These are phyloP conservation scores for Bombus pyrosoma DNA, from an alignment of 1,140 invertebrate species.

Conservation along the genomic window DNA sequence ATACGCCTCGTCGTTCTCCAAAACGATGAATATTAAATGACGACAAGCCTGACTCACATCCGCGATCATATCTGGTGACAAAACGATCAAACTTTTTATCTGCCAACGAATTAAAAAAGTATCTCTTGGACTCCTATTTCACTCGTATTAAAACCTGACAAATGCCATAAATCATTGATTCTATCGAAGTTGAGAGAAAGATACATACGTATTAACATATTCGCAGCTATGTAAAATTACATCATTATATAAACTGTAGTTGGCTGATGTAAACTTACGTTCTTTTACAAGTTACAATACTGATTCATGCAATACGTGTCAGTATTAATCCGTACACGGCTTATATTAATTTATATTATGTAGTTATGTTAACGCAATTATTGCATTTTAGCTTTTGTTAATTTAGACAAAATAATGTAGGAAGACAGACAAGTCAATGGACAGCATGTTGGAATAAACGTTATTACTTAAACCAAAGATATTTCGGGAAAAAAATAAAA, in stretches of 20 bases:
- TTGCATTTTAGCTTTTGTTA: too few relatives aligned
- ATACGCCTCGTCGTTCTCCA: not conserved
- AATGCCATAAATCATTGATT: not conserved
- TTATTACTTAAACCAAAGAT: too few relatives aligned
- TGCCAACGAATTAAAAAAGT: not conserved
- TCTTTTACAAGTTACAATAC: too few relatives aligned
- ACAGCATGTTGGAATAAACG: too few relatives aligned
- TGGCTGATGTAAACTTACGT: not conserved
- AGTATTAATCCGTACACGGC: too few relatives aligned
- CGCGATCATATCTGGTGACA: not conserved
- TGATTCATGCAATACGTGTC: too few relatives aligned
- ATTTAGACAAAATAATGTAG: too few relatives aligned
- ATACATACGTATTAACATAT: not conserved
- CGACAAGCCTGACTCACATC: not conserved
- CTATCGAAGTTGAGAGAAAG: not conserved
- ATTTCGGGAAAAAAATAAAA: too few relatives aligned
- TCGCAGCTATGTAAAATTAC: not conserved
- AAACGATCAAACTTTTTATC: not conserved
- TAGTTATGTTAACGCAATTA: too few relatives aligned
- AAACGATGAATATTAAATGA: conserved; percentile 10
- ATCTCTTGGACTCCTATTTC: not conserved
- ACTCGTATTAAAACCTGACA: not conserved
- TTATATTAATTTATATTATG: too few relatives aligned
- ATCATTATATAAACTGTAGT: too few relatives aligned
- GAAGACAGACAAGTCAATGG: too few relatives aligned